Evolutionary conservation across 2,888 invertebrate genomes (phyloP).

Genomic region (Epirrhoe tristata): DNA sequence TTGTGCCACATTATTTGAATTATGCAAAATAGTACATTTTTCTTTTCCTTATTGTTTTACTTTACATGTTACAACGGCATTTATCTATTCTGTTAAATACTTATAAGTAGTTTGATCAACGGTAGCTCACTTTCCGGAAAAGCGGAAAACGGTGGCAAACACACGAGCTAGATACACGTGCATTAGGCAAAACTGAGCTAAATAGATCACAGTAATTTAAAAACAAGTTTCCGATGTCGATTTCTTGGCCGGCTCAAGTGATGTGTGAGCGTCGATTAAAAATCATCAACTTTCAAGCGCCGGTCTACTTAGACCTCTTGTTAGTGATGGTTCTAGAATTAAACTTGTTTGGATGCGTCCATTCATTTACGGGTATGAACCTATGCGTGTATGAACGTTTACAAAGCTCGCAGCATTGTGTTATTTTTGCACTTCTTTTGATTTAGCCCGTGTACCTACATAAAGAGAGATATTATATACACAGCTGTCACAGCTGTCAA

Average conservation of each 20-base stretch:
- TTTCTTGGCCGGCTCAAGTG: slow-evolving; percentile 58
- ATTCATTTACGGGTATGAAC: background rate
- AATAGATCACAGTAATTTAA: slow-evolving; percentile 52
- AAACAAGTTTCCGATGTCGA: slow-evolving; percentile 39
- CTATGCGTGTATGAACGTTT: background rate
- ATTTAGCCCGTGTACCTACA: background rate
- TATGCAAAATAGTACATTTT: too few relatives aligned
- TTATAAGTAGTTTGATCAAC: too few relatives aligned
- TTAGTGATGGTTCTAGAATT: slow-evolving; percentile 27
- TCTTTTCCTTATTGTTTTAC: too few relatives aligned
- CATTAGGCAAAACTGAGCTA: slow-evolving; percentile 45
- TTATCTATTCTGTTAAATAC: too few relatives aligned
- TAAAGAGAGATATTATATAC: too few relatives aligned
- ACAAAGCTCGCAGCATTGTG: too few relatives aligned
- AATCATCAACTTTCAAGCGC: slow-evolving; percentile 68
- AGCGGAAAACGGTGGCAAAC: slow-evolving; percentile 29
- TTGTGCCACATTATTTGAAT: too few relatives aligned
- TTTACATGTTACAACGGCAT: too few relatives aligned
- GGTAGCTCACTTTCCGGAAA: slow-evolving; percentile 29
- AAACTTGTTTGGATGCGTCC: background rate
- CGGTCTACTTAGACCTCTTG: slow-evolving; percentile 37
- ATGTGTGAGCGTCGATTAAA: slow-evolving; percentile 71
- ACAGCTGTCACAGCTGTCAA: too few relatives aligned
- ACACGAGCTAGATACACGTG: slow-evolving; percentile 39
- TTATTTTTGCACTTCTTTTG: too few relatives aligned